Conservation (phyloP, 2,888 invertebrate genomes). For the Acronicta alni region DNA sequence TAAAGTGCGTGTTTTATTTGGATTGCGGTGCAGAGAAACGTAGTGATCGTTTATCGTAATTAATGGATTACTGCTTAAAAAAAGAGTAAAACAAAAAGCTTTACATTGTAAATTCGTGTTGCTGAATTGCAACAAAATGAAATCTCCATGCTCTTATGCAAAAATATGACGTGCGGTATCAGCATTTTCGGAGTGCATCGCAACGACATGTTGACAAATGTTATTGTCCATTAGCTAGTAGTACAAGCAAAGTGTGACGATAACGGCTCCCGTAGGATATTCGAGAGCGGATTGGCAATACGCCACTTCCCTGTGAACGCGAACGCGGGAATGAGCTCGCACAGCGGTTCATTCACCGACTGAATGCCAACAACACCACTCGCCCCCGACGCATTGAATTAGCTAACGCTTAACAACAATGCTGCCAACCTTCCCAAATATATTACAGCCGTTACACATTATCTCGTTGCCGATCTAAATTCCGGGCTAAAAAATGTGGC, state of each 20-base stretch:
- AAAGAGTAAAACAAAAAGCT: slow-evolving; percentile 1
- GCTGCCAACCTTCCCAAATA: slow-evolving; percentile 61
- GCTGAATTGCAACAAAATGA: slow-evolving; percentile 1
- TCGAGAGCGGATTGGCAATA: slow-evolving; percentile 72
- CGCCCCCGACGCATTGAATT: slow-evolving; percentile 57
- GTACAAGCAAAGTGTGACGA: slow-evolving; percentile 65
- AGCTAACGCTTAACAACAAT: slow-evolving; percentile 61
- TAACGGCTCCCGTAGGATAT: slow-evolving; percentile 69
- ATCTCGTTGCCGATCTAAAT: slow-evolving; percentile 54
- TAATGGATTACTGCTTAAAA: slow-evolving; percentile 7
- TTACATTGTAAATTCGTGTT: slow-evolving; percentile 10
- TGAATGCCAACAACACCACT: slow-evolving; percentile 52
- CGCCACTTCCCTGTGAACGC: slow-evolving; percentile 71
- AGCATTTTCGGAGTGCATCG: slow-evolving; percentile 26
- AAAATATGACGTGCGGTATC: slow-evolving; percentile 42
- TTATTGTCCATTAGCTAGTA: slow-evolving; percentile 67
- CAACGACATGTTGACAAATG: slow-evolving; percentile 55
- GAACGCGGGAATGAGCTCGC: slow-evolving; percentile 47
- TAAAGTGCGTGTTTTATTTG: slow-evolving; percentile 26
- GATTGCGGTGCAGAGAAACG: slow-evolving; percentile 9
- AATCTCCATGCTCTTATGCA: slow-evolving; percentile 15
- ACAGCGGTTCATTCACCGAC: slow-evolving; percentile 68
- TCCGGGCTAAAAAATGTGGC: slow-evolving; percentile 45
- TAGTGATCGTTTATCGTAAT: slow-evolving; percentile 12
- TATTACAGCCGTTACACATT: slow-evolving; percentile 58